Conservation (phyloP, 2,888 invertebrate species). For the Blastobasis adustella region DNA sequence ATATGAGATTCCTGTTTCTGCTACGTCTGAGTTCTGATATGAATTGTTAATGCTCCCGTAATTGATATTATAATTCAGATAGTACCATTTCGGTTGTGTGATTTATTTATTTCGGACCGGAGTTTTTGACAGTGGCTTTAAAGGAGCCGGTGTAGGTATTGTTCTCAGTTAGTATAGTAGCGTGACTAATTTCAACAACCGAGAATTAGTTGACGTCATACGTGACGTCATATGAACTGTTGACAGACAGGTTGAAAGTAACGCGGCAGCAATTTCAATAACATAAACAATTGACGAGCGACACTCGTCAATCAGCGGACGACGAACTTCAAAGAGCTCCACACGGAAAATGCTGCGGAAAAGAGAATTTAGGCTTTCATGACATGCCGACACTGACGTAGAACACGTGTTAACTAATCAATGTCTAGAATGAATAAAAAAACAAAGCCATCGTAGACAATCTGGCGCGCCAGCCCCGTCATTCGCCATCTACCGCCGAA, state of each 20-base stretch:
- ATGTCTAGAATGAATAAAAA: slow-evolving; percentile 38
- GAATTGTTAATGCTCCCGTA: slow-evolving; percentile 74
- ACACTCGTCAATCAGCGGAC: too few relatives aligned
- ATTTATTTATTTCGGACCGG: too few relatives aligned
- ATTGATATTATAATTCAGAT: slow-evolving; percentile 69
- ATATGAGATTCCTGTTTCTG: slow-evolving; percentile 67
- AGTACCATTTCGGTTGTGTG: slow-evolving; percentile 49
- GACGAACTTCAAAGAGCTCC: too few relatives aligned
- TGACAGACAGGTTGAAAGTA: too few relatives aligned
- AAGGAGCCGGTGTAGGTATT: not conserved
- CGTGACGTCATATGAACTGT: too few relatives aligned
- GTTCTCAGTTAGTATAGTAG: not conserved
- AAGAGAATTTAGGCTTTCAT: not conserved
- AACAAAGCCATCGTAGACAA: slow-evolving; percentile 30
- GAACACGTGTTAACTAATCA: slow-evolving; percentile 50
- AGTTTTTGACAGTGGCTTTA: slow-evolving; percentile 30
- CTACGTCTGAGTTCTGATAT: slow-evolving; percentile 70
- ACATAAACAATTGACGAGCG: too few relatives aligned
- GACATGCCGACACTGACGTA: slow-evolving; percentile 14
- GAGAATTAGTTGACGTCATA: too few relatives aligned
- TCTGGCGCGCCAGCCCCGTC: slow-evolving; percentile 43
- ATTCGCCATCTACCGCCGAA: slow-evolving; percentile 25
- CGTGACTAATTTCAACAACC: too few relatives aligned
- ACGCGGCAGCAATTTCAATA: too few relatives aligned
- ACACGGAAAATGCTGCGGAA: not conserved